Evolutionary conservation across 1,140 invertebrate species (phyloP).

Genomic region (Euura saliciscinereae): DNA sequence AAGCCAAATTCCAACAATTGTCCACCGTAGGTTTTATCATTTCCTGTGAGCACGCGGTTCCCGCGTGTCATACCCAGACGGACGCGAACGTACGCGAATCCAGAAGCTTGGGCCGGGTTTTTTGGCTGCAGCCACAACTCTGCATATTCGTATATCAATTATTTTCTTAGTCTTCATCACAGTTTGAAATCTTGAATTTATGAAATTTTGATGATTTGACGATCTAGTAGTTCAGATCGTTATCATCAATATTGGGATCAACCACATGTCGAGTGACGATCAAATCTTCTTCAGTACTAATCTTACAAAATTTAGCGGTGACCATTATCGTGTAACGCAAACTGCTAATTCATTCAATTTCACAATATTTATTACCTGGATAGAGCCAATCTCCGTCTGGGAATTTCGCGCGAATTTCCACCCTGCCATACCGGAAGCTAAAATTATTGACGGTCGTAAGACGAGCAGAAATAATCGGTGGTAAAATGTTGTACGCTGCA

Average conservation of each 20-base stretch:
- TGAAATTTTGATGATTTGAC: too few relatives aligned
- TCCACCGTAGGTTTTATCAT: slow-evolving; percentile 21
- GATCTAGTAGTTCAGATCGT: too few relatives aligned
- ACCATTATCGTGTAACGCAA: too few relatives aligned
- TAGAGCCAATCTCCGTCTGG: slow-evolving; percentile 81
- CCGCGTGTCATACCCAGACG: slow-evolving; percentile 41
- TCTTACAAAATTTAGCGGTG: too few relatives aligned
- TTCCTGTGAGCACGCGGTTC: slow-evolving; percentile 33
- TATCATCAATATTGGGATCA: too few relatives aligned
- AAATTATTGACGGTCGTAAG: slow-evolving; percentile 71
- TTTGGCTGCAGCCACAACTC: slow-evolving; percentile 66
- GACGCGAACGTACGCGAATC: slow-evolving; percentile 52
- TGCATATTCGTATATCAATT: slow-evolving; percentile 26
- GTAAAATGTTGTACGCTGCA: slow-evolving; percentile 61
- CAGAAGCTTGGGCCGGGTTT: slow-evolving; percentile 58
- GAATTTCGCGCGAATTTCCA: slow-evolving; percentile 79
- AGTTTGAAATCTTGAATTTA: too few relatives aligned
- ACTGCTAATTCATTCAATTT: too few relatives aligned
- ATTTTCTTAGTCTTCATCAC: too few relatives aligned
- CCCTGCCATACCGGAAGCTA: slow-evolving; percentile 72
- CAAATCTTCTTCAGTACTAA: too few relatives aligned
- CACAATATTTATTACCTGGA: slow-evolving; percentile 64
- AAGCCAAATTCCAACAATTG: slow-evolving; percentile 48
- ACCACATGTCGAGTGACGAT: too few relatives aligned
- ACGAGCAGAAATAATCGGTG: slow-evolving; percentile 71